Percentiles rank a stretch among this genome's conserved stretches.
Evolutionary conservation across 2,113 vertebrate genomes (phyloP).

Genomic region (Pyrgilauda ruficollis): DNA sequence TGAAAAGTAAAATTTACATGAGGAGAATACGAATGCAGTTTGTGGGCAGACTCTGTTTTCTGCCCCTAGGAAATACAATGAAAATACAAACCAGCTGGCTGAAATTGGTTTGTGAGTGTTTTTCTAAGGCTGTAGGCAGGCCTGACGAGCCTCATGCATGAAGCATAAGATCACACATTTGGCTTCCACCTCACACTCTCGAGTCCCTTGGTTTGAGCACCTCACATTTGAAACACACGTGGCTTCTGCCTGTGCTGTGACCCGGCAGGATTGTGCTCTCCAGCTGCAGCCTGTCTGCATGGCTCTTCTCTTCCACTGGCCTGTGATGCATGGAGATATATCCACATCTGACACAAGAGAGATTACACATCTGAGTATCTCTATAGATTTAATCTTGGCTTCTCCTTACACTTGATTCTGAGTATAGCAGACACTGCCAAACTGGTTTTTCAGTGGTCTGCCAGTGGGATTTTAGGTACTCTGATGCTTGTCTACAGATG

Average conservation of each 20-base stretch:
- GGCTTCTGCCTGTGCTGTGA: not conserved
- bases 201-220: not conserved
- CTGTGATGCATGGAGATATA: not conserved
- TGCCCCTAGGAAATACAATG: conserved; percentile 7
- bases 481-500: not conserved
- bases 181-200: not conserved
- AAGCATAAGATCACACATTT: not conserved
- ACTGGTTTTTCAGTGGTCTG: not conserved
- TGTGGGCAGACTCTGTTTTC: not conserved
- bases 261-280: not conserved
- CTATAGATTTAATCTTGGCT: not conserved
- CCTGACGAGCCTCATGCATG: not conserved
- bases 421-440: not conserved
- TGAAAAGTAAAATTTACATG: conserved; percentile 22
- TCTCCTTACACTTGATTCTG: not conserved
- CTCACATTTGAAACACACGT: not conserved
- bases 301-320: not conserved
- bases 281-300: not conserved
- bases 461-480: not conserved
- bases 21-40: conserved; percentile 3
- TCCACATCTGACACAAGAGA: not conserved
- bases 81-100: conserved; percentile 13
- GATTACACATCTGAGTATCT: not conserved
- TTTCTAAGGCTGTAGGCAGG: not conserved
- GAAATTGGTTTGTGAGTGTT: not conserved